A percentile compares a stretch with the other conserved stretches of the same genome.
phyloP scores from a whole-genome alignment of 2,888 invertebrate species.

The Syritta pipiens region DNA sequence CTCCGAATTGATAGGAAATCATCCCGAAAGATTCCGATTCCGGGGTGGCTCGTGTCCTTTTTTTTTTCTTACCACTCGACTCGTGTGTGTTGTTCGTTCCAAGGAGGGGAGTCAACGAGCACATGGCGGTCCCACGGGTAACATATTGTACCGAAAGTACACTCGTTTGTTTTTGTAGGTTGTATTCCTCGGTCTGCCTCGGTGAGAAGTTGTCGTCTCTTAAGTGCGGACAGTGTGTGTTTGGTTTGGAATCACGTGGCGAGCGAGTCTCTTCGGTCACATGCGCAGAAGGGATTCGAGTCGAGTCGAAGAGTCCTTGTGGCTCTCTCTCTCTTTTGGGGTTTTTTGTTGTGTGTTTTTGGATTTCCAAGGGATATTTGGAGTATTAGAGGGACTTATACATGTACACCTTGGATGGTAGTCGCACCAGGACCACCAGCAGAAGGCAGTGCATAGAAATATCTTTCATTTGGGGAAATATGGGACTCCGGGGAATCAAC shows the following conservation, averaged over 20 bases:
- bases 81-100: conserved; percentile 27
- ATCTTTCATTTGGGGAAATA: conserved; percentile 75
- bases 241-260: conserved; percentile 53
- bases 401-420: conserved; percentile 50
- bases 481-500: conserved; percentile 78
- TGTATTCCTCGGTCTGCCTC: conserved; percentile 48
- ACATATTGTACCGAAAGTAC: conserved; percentile 70
- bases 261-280: conserved; percentile 35
- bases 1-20: conserved; percentile 71
- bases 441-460: conserved; percentile 68
- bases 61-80: conserved; percentile 65
- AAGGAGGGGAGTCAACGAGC: conserved; percentile 68
- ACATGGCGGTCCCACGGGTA: conserved; percentile 70
- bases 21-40: conserved; percentile 65
- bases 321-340: conserved; percentile 28
- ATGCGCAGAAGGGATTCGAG: conserved; percentile 57
- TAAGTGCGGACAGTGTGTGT: conserved; percentile 19
- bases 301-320: not conserved
- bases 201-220: conserved; percentile 44
- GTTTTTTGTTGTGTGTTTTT: not conserved
- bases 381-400: conserved; percentile 39
- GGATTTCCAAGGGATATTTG: conserved; percentile 35
- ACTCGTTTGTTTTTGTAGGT: conserved; percentile 60
- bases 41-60: conserved; percentile 51
- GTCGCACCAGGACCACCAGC: conserved; percentile 54